phyloP scores from a whole-genome alignment of 1,140 invertebrate genomes.

The Hylyphantes graminicola region DNA sequence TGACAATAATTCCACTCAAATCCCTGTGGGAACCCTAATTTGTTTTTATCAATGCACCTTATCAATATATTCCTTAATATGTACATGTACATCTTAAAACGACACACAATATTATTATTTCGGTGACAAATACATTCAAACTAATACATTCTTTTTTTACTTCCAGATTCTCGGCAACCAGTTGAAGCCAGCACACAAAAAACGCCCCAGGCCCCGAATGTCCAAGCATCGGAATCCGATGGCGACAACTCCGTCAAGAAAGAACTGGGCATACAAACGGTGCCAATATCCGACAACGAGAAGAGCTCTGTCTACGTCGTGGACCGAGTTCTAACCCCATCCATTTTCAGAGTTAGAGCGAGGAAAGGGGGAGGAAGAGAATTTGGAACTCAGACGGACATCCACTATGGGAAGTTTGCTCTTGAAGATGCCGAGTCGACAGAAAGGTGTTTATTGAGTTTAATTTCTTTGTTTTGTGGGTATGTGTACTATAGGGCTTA shows the following conservation, averaged over 20 bases:
- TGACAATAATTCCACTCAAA: no score
- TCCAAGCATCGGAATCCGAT: background rate
- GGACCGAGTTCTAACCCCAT: constrained; percentile 56
- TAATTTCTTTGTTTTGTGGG: no score
- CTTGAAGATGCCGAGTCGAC: constrained; percentile 53
- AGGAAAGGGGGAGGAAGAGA: constrained; percentile 32
- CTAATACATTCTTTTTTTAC: no score
- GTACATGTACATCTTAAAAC: no score
- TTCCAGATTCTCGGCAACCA: no score
- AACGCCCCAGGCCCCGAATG: background rate
- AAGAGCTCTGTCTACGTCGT: constrained; percentile 47
- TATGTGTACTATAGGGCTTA: no score
- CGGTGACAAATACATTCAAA: no score
- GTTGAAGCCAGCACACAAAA: no score
- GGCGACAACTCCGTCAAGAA: constrained; percentile 17
- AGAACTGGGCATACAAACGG: constrained; percentile 50
- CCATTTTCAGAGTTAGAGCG: constrained; percentile 46
- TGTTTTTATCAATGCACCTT: no score
- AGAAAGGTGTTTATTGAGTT: constrained; percentile 27
- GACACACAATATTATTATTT: no score
- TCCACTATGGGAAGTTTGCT: constrained; percentile 41
- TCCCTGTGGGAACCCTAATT: no score
- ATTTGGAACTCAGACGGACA: constrained; percentile 57
- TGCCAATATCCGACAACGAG: constrained; percentile 36
- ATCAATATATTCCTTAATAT: no score